These are phyloP conservation scores for Peromyscus nudipes DNA, from an alignment of 2,797 vertebrate genomes.

Conservation along the genomic window DNA sequence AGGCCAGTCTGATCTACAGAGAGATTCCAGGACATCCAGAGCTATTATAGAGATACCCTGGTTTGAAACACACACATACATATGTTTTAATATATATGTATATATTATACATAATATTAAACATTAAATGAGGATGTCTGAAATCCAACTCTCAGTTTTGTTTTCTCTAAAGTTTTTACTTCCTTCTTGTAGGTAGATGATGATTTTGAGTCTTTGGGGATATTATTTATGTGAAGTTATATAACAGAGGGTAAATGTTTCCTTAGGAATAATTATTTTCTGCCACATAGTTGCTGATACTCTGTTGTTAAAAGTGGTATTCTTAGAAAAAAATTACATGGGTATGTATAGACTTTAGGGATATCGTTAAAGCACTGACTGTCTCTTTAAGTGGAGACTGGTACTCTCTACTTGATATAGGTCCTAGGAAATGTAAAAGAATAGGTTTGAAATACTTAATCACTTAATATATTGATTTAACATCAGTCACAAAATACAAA, in stretches of 20 bases:
- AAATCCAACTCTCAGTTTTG: conserved; percentile 16
- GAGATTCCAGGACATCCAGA: background rate
- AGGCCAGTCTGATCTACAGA: background rate
- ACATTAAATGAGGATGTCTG: background rate
- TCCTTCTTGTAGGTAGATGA: background rate
- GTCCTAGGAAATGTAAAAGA: conserved; percentile 21
- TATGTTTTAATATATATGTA: background rate
- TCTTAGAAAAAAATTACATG: conserved; percentile 4
- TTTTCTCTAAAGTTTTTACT: background rate
- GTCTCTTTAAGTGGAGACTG: background rate
- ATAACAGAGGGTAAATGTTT: background rate
- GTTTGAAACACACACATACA: background rate
- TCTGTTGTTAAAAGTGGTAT: conserved; percentile 4
- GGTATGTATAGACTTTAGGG: background rate
- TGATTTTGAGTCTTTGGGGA: background rate
- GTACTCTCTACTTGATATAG: background rate
- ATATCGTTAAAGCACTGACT: conserved; percentile 1
- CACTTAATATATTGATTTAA: conserved; percentile 14
- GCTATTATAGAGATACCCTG: background rate
- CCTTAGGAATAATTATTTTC: background rate
- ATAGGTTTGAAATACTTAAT: conserved; percentile 39
- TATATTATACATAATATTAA: background rate
- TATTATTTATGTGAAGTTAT: background rate
- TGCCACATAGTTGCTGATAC: background rate
- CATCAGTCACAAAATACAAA: background rate